A percentile compares a stretch with the other conserved stretches of the same genome.
These are phyloP conservation scores for Syngnathus floridae DNA, from an alignment of 2,113 vertebrate genomes.

Conservation along the genomic window DNA sequence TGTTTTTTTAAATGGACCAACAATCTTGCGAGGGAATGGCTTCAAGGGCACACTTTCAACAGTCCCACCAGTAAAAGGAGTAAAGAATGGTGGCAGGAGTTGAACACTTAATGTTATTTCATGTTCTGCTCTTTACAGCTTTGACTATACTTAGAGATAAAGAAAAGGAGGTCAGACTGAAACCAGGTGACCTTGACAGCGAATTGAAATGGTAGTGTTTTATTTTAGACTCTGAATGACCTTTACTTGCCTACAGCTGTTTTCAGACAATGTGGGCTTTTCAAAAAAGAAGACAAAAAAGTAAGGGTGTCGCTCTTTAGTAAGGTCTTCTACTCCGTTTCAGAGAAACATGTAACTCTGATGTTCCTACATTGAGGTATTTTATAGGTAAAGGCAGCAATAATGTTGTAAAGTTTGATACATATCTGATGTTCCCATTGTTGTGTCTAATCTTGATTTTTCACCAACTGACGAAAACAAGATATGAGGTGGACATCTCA, in stretches of 20 bases:
- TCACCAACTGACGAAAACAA: no score
- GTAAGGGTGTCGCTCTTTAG: neutral
- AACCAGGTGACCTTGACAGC: conserved; percentile 13
- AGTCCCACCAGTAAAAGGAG: conserved; percentile 16
- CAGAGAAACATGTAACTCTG: neutral
- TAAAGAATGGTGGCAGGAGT: conserved; percentile 18
- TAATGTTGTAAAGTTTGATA: no score
- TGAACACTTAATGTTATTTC: conserved; percentile 21
- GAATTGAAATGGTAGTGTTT: conserved; percentile 15
- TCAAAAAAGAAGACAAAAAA: neutral
- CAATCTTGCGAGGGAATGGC: conserved; percentile 16
- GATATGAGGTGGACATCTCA: no score
- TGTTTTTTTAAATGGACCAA: conserved; percentile 11
- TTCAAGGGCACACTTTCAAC: conserved; percentile 28
- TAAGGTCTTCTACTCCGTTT: neutral
- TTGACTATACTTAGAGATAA: conserved; percentile 12
- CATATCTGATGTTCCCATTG: no score
- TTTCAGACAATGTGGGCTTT: conserved; percentile 8
- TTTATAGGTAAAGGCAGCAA: no score
- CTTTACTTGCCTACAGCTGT: conserved; percentile 11
- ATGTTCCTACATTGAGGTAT: no score
- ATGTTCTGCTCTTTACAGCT: conserved; percentile 18
- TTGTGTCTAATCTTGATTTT: no score
- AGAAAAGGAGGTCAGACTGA: conserved; percentile 21
- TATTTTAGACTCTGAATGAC: conserved; percentile 12